Evolutionary conservation across 2,888 invertebrate species (phyloP).

Genomic region (Zygaena filipendulae): DNA sequence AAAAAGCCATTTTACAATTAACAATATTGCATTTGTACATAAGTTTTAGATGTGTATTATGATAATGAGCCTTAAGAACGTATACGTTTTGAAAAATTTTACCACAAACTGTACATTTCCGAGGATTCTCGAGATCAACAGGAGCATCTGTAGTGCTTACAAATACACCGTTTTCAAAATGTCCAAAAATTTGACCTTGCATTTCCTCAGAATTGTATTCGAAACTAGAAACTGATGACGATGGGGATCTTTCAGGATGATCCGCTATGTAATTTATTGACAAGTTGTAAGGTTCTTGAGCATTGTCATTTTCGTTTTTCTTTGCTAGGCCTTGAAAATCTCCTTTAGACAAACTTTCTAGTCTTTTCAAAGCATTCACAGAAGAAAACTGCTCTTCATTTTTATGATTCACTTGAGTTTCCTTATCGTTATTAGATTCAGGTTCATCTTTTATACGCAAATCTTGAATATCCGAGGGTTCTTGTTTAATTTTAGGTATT

Average conservation of each 20-base stretch:
- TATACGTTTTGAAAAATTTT: constrained; percentile 95
- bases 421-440: constrained; percentile 21
- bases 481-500: constrained; percentile 31
- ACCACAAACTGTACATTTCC: constrained; percentile 91
- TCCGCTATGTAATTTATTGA: constrained; percentile 47
- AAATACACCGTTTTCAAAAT: constrained; percentile 80
- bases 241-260: constrained; percentile 62
- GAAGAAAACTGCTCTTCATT: constrained; percentile 47
- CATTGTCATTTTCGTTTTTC: constrained; percentile 31
- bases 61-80: constrained; percentile 93
- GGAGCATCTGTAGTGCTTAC: constrained; percentile 84
- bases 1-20: constrained; percentile 94
- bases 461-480: constrained; percentile 39
- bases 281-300: constrained; percentile 40
- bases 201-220: constrained; percentile 71
- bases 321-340: constrained; percentile 69
- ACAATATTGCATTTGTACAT: constrained; percentile 96
- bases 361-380: constrained; percentile 77
- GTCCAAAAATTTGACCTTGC: constrained; percentile 74
- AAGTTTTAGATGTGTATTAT: constrained; percentile 93
- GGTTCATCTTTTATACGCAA: constrained; percentile 49
- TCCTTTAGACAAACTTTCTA: constrained; percentile 84
- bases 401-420: neutral
- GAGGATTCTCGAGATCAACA: constrained; percentile 90
- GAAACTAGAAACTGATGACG: constrained; percentile 71